Conservation (phyloP, 1,140 invertebrate genomes). For the Tyrophagus putrescentiae region DNA sequence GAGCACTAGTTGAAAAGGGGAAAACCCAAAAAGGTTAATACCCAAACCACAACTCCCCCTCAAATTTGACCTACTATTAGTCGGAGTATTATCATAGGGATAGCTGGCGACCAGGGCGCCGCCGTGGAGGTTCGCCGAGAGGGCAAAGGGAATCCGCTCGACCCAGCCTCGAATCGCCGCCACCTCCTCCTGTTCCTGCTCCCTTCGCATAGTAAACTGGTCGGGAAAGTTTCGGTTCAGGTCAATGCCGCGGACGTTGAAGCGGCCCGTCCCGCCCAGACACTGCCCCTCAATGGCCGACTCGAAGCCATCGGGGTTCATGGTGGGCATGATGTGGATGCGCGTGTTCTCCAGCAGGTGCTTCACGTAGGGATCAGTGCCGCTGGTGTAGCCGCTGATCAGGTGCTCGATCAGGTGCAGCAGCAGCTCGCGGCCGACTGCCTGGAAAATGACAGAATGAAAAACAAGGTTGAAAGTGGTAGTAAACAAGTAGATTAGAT, state of each 20-base stretch:
- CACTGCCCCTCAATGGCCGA: constrained; percentile 35
- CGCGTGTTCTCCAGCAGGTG: constrained; percentile 70
- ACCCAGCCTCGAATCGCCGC: constrained; percentile 36
- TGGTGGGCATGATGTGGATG: constrained; percentile 41
- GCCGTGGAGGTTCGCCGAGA: constrained; percentile 42
- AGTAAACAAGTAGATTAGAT: too few relatives aligned
- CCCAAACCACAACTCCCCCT: too few relatives aligned
- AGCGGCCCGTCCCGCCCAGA: constrained; percentile 33
- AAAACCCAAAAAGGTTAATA: not conserved
- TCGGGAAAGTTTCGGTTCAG: constrained; percentile 39
- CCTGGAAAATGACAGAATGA: constrained; percentile 39
- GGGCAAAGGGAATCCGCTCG: constrained; percentile 36
- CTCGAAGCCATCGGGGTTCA: constrained; percentile 41
- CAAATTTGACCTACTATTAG: constrained; percentile 19
- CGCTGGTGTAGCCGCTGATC: constrained; percentile 31
- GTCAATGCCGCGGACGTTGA: constrained; percentile 33
- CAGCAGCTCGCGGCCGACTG: constrained; percentile 68
- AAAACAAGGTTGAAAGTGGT: too few relatives aligned
- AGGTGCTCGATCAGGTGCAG: constrained; percentile 56
- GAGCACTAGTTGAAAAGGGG: constrained; percentile 6
- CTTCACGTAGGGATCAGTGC: constrained; percentile 41
- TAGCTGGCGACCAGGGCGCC: constrained; percentile 43
- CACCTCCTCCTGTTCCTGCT: constrained; percentile 34
- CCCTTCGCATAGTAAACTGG: constrained; percentile 28
- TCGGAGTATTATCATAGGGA: constrained; percentile 36